Evolutionary conservation across 2,113 vertebrate genomes (phyloP), one percentile per base, ranked within the genome.

Genomic region (Elgaria multicarinata): DNA sequence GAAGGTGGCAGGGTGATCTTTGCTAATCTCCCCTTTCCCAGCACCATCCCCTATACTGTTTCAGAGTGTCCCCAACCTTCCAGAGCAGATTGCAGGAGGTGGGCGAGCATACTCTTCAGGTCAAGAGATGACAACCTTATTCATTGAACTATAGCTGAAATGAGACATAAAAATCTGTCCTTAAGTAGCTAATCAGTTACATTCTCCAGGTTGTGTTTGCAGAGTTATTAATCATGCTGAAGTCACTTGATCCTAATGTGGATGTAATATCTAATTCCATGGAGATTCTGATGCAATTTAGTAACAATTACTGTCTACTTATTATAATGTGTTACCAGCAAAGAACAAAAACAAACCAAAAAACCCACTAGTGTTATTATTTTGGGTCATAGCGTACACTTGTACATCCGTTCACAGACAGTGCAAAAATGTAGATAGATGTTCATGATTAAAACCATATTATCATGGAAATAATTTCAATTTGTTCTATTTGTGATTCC

Each of bases 261-360:
- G 64, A 90, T 96, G 83, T 92, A 95, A 95, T 94, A 94, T 88
- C 85, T 93, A 90, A 93, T 88, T 96, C 92, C 91, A 74, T 44
- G 90, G 96, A 93, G 93, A 93, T 94, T 96, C 89, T 91, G 86
- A 87, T 94, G 74, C 92, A 94, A 91, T 96, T 96, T 96, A 96
- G 93, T 89, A 94, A 93, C 91, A 96, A 93, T 97, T 96, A 94
- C 88, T 97, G 92, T 94, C 93, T 94, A 88, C 85, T 94, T 94
- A 94, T 92, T 96, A 92, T 92, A 95, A 95, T 95, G 42, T 85
- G 88, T 93, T 93, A 92, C 85, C 92, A 46, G 66, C 9, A n/a
- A 18, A 7, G 18, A 9, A 22, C 16, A 81, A 89, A 89, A 90
- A 79, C 90, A 69, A 84, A 39, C 44, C 4, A 53, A 53, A 67